Conservation (phyloP, 2,797 vertebrate genomes). For the Galaxias olidus region DNA sequence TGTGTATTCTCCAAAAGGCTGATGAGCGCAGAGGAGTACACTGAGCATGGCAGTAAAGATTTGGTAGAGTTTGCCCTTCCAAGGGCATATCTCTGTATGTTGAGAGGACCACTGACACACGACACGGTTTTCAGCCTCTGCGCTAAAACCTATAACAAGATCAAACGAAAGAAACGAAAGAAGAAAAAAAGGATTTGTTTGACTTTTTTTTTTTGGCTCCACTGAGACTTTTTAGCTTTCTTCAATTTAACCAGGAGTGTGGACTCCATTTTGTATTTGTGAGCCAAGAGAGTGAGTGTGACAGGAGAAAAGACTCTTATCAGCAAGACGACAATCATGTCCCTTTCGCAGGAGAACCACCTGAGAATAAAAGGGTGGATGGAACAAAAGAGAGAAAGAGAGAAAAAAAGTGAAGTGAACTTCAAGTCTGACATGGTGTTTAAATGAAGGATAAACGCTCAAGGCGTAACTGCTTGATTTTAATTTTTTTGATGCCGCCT, state of each 20-base stretch:
- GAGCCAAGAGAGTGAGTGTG: slow-evolving; percentile 63
- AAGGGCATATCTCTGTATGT: slow-evolving; percentile 47
- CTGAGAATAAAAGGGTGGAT: slow-evolving; percentile 43
- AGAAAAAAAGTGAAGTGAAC: slow-evolving; percentile 60
- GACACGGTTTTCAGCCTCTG: slow-evolving; percentile 28
- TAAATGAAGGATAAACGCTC: slow-evolving; percentile 69
- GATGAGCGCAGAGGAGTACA: slow-evolving; percentile 48
- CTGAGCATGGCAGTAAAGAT: slow-evolving; percentile 58
- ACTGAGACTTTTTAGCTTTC: slow-evolving; percentile 62
- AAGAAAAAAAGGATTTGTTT: slow-evolving; percentile 47
- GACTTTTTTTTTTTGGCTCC: slow-evolving; percentile 36
- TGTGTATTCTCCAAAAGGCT: slow-evolving; percentile 62
- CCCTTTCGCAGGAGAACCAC: slow-evolving; percentile 53
- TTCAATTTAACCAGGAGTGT: slow-evolving; percentile 70
- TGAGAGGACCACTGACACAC: slow-evolving; percentile 42
- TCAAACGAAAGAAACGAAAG: slow-evolving; percentile 32
- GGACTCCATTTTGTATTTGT: slow-evolving; percentile 64
- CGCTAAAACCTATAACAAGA: slow-evolving; percentile 39
- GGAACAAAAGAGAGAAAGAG: slow-evolving; percentile 29
- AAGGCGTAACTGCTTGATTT: slow-evolving; percentile 66
- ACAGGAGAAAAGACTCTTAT: slow-evolving; percentile 64
- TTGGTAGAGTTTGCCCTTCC: slow-evolving; percentile 35
- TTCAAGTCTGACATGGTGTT: slow-evolving; percentile 28
- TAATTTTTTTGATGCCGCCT: slow-evolving; percentile 45
- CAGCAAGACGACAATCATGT: slow-evolving; percentile 81